phyloP scores from a whole-genome alignment of 2,888 invertebrate genomes.

The Acleris literana region DNA sequence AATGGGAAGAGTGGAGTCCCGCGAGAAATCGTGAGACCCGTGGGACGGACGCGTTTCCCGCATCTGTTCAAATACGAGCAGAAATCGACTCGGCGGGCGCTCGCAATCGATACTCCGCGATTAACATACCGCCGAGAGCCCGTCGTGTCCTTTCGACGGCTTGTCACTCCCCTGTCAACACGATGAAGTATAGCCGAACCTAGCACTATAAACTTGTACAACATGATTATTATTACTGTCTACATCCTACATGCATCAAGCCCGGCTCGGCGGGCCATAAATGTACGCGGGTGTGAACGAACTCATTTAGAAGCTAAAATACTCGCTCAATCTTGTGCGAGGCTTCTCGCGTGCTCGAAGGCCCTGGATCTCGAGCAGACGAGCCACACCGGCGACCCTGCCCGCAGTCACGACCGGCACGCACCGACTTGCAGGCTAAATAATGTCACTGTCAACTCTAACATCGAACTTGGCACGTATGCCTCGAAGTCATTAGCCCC shows the following conservation, averaged over 20 bases:
- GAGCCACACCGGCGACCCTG: conserved; percentile 51
- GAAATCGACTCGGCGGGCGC: conserved; percentile 10
- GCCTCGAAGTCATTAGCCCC: conserved; percentile 32
- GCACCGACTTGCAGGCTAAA: conserved; percentile 48
- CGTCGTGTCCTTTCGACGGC: conserved; percentile 16
- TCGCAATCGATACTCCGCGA: conserved; percentile 20
- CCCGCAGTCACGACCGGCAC: conserved; percentile 52
- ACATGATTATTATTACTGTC: conserved; percentile 45
- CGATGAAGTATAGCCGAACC: conserved; percentile 40
- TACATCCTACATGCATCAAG: conserved; percentile 64
- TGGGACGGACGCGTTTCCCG: conserved; percentile 46
- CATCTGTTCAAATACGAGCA: conserved; percentile 49
- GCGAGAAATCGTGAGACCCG: conserved; percentile 68
- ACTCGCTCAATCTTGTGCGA: conserved; percentile 54
- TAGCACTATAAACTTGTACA: conserved; percentile 37
- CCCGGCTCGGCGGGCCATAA: conserved; percentile 63
- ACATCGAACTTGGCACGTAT: conserved; percentile 34
- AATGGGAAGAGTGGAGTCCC: conserved; percentile 60
- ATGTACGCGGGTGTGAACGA: conserved; percentile 70
- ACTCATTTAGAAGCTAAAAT: conserved; percentile 78
- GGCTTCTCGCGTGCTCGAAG: conserved; percentile 50
- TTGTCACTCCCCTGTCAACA: conserved; percentile 21
- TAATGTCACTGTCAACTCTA: conserved; percentile 45
- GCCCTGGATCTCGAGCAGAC: conserved; percentile 54
- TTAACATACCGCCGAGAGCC: conserved; percentile 19